Conservation (phyloP, 2,888 invertebrate genomes). For the Drosophila acutilabella region DNA sequence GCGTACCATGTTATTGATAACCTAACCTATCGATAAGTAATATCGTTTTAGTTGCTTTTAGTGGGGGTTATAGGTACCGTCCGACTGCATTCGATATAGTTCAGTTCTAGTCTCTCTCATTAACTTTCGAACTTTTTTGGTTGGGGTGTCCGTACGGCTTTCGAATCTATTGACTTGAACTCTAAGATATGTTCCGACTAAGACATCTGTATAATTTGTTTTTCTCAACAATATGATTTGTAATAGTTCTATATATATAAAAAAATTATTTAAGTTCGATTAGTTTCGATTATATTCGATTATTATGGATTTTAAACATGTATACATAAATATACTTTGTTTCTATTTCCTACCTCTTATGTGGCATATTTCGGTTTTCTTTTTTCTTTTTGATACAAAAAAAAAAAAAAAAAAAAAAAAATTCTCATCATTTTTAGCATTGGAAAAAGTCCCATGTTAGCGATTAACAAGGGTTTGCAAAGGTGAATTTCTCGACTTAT, state of each 20-base stretch:
- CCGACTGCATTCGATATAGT: slow-evolving; percentile 4
- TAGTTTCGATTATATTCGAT: slow-evolving; percentile 18
- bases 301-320: slow-evolving; percentile 50
- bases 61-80: slow-evolving; percentile 1
- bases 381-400: slow-evolving; percentile 54
- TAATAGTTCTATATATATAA: slow-evolving; percentile 8
- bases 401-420: slow-evolving; percentile 29
- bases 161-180: background rate
- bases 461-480: slow-evolving; percentile 94
- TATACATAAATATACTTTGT: slow-evolving; percentile 52
- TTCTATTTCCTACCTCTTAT: slow-evolving; percentile 62
- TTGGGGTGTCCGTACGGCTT: slow-evolving; percentile 15
- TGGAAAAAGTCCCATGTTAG: slow-evolving; percentile 92
- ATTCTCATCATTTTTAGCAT: slow-evolving; percentile 87
- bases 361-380: slow-evolving; percentile 61
- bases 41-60: slow-evolving; percentile 18
- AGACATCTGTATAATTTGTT: slow-evolving; percentile 1
- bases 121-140: slow-evolving; percentile 1
- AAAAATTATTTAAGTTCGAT: slow-evolving; percentile 8
- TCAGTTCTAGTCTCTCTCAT: background rate
- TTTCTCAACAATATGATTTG: slow-evolving; percentile 6
- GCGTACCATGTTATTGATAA: slow-evolving; percentile 81
- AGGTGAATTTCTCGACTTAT: slow-evolving; percentile 88
- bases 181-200: background rate
- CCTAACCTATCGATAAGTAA: slow-evolving; percentile 1